Conservation (phyloP, 1,140 invertebrate species). For the Polyergus mexicanus region DNA sequence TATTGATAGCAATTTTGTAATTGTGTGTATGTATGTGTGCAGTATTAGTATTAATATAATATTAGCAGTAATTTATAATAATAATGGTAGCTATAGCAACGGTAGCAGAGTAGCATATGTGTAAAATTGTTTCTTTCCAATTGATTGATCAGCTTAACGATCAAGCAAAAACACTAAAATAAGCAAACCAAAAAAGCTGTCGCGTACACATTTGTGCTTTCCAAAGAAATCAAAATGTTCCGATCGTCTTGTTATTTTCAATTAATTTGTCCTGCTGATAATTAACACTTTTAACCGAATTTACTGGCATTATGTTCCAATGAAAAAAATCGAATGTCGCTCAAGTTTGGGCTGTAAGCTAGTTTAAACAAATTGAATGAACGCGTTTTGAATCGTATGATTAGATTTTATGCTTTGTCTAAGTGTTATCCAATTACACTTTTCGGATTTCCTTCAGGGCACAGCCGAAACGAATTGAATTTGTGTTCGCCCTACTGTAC, state of each 20-base stretch:
- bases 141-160: conserved; percentile 34
- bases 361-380: conserved; percentile 6
- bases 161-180: conserved; percentile 50
- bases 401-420: conserved; percentile 8
- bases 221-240: conserved; percentile 41
- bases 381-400: background rate
- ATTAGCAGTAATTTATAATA: conserved; percentile 72
- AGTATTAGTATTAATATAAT: conserved; percentile 71
- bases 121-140: conserved; percentile 6
- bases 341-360: background rate
- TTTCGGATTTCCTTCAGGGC: background rate
- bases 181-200: conserved; percentile 25
- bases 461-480: conserved; percentile 16
- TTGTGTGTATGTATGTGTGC: background rate
- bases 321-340: background rate
- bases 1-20: conserved; percentile 73
- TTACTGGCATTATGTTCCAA: background rate
- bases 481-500: background rate
- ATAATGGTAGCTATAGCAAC: conserved; percentile 71
- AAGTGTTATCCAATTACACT: background rate
- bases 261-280: background rate
- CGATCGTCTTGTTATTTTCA: conserved; percentile 12
- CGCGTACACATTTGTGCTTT: conserved; percentile 69
- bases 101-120: conserved; percentile 55
- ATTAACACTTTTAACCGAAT: background rate